Evolutionary conservation across 2,113 vertebrate genomes (phyloP), one percentile per base, ranked within the genome.

Genomic region (Semnornis frantzii): DNA sequence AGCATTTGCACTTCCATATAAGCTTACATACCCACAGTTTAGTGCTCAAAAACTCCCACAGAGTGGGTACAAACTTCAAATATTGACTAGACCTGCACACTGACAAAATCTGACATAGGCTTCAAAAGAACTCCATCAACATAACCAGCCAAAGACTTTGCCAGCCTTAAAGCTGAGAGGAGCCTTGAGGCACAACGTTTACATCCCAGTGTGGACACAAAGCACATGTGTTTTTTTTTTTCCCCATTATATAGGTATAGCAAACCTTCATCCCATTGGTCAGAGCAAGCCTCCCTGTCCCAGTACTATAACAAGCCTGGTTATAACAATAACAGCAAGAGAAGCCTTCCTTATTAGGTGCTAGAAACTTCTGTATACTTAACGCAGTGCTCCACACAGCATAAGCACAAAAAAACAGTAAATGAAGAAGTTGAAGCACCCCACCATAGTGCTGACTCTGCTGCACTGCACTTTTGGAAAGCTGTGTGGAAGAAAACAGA

Each of bases 261-360:
- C 82, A 91, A 85, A 44, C 30, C 62, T 70, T 62, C 59, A 46
- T 46, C 34, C 46, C 79, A 77, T 92, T 84, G 70, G 80, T 95
- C 50, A 86, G 92, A 92, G 55, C 65, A 93, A 96, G 82, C 58
- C 62, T 85, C 65, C 58, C 76, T 50, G 69, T 94, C 69, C 70
- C 80, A 94, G 30, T 78, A 86, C 55, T 93, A 91, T 93, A 96
- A 96, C 93, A 96, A 92, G 70, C 50, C 70, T 58, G 70, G 63
- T 50, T 96, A 19, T 95, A 96, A 96, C 89, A 95, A 94, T 96
- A 96, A 96, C 94, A 96, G 81, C 93, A 83, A 90, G 82, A 92
- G 55, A 94, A 80, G 46, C 82, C 85, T 94, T 95, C 94, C 96
- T 94, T 96, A 96, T 95, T 96, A 94, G 94, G 95, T 93, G 55